Conservation (phyloP, 2,888 invertebrate species). For the Ctena decussata region DNA sequence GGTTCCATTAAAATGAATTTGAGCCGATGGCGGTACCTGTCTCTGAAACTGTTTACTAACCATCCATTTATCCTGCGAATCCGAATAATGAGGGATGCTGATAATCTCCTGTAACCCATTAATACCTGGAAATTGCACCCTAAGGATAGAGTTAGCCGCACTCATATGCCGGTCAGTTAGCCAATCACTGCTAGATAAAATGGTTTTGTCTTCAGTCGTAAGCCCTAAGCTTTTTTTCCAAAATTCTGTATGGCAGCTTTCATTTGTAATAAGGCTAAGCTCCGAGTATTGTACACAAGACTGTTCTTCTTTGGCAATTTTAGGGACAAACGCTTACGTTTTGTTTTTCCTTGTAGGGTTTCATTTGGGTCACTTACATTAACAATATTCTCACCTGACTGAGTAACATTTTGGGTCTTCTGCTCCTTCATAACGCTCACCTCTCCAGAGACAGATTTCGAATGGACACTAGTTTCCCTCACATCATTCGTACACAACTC, state of each 20-base stretch:
- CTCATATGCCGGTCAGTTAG: constrained; percentile 5
- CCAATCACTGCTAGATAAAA: neutral
- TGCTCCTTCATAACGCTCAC: no score
- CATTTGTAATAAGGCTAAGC: neutral
- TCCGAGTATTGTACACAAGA: neutral
- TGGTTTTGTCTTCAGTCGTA: neutral
- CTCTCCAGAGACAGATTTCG: no score
- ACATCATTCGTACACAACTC: no score
- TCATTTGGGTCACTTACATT: no score
- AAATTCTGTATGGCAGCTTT: neutral
- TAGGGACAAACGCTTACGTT: neutral
- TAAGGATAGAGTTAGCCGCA: neutral
- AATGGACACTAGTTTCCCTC: no score
- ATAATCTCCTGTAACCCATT: neutral
- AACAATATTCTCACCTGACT: no score
- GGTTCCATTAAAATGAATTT: neutral
- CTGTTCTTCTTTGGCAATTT: neutral
- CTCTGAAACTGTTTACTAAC: neutral
- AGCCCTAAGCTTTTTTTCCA: neutral
- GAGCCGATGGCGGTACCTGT: neutral
- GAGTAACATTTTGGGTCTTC: no score
- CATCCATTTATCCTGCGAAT: neutral
- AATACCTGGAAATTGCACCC: neutral
- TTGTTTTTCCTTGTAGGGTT: no score
- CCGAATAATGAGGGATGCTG: neutral